Evolutionary conservation across 2,888 invertebrate genomes (phyloP), one percentile per base, ranked within the genome.

Genomic region (Chaitophorus viminalis): DNA sequence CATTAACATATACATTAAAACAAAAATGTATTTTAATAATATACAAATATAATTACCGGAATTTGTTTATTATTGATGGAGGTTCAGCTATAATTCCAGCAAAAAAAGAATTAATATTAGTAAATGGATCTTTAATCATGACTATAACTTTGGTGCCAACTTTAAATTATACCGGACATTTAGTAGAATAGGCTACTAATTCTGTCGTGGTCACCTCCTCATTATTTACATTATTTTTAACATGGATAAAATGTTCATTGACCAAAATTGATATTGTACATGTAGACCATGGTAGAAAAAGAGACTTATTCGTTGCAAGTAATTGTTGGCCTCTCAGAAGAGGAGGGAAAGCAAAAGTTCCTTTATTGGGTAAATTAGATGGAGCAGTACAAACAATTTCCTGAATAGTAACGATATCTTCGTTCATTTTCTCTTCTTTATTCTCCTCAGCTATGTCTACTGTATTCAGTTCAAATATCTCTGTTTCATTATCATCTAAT

Each of bases 71-170:
- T n/a, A n/a, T n/a, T n/a, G n/a, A n/a, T n/a, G n/a, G n/a, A n/a
- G n/a, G n/a, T n/a, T n/a, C n/a, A n/a, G n/a, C n/a, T n/a, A n/a
- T n/a, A n/a, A n/a, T n/a, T n/a, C n/a, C n/a, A n/a, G n/a, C n/a
- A n/a, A n/a, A n/a, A n/a, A 93, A 95, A 21, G 90, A 90, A 90
- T 91, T 52, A 90, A 18, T 92, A 92, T 89, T 93, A 93, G 18
- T 91, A 92, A 68, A 90, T 2, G 90, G 91, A 0, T 93, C 93
- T 90, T 95, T 95, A 89, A 96, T 97, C 81, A 95, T 92, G 0
- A 98, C 97, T 88, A 98, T 95, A 0, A 98, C 95, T 78, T 98
- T 93, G 0, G 96, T 95, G 92, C 97, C 97, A 9, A 98, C 96
- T 4, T 95, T 94, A 89, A 97, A 93, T 29, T 95, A 92, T 0